A percentile compares a stretch with the other conserved stretches of the same genome.
These are phyloP conservation scores for Ictalurus punctatus DNA, from an alignment of 2,113 vertebrate genomes.

Conservation along the genomic window DNA sequence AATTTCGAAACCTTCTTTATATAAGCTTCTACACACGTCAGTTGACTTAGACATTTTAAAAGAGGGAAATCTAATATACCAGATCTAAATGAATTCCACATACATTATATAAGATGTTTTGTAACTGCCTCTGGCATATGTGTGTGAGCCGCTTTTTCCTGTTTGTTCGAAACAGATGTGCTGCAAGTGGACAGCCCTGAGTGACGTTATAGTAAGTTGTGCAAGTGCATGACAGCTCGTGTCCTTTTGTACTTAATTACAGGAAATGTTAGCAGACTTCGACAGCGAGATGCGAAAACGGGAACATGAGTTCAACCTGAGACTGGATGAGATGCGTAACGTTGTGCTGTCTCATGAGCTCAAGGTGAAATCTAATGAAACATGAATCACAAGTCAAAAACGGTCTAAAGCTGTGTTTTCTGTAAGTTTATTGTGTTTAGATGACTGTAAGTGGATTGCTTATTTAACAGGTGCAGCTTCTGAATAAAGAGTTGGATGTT, in stretches of 20 bases:
- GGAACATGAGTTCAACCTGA: constrained; percentile 72
- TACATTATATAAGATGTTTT: not conserved
- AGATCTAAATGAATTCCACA: not conserved
- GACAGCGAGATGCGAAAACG: constrained; percentile 66
- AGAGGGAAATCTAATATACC: not conserved
- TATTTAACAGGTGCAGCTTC: constrained; percentile 70
- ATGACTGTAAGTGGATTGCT: not conserved
- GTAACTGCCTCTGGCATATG: not conserved
- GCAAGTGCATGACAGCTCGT: not conserved
- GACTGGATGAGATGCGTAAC: constrained; percentile 67
- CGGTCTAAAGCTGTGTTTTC: not conserved
- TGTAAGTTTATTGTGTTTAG: not conserved
- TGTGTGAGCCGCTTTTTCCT: not conserved
- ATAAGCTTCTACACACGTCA: not conserved
- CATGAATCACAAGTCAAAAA: not conserved
- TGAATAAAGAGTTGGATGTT: constrained; percentile 69
- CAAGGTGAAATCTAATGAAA: constrained; percentile 65
- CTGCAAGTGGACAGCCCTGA: not conserved
- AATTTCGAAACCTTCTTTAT: not conserved
- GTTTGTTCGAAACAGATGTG: not conserved
- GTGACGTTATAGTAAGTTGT: not conserved
- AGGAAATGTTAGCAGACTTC: constrained; percentile 77
- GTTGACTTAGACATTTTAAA: not conserved
- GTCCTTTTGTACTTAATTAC: constrained; percentile 23
- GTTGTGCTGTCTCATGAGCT: constrained; percentile 70